phyloP scores from a whole-genome alignment of 2,797 vertebrate species.

The Benthosema pterotum region DNA sequence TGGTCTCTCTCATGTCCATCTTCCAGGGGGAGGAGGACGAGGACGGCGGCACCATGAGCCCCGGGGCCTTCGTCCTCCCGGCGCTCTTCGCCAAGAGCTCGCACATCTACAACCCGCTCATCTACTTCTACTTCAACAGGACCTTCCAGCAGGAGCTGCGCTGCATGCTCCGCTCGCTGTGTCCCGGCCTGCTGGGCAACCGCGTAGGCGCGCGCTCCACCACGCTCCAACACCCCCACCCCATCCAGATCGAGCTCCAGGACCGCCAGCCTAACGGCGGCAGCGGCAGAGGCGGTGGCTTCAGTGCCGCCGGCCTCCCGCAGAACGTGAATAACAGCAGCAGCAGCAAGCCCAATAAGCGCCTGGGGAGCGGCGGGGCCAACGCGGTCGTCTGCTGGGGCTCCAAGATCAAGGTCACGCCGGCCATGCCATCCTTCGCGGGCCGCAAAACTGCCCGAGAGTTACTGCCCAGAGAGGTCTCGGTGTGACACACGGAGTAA shows the following conservation, averaged over 20 bases:
- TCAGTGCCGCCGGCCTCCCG: background rate
- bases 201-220: conserved; percentile 37
- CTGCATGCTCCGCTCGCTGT: conserved; percentile 42
- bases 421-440: background rate
- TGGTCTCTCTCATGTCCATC: conserved; percentile 75
- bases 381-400: conserved; percentile 52
- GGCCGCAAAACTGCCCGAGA: conserved; percentile 14
- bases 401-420: conserved; percentile 24
- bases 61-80: conserved; percentile 64
- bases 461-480: conserved; percentile 36
- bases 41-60: conserved; percentile 60
- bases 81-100: conserved; percentile 78
- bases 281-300: too few species aligned
- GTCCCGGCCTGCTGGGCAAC: conserved; percentile 41
- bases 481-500: conserved; percentile 1
- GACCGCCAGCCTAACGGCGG: conserved; percentile 32
- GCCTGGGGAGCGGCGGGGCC: background rate
- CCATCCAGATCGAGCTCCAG: conserved; percentile 75
- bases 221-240: conserved; percentile 8
- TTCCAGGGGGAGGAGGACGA: conserved; percentile 65
- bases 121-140: conserved; percentile 81
- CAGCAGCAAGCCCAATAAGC: conserved; percentile 6
- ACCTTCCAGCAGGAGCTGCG: conserved; percentile 68
- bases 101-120: conserved; percentile 78
- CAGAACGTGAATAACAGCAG: conserved; percentile 15